phyloP scores from a whole-genome alignment of 2,888 invertebrate species.

The Anarsia innoxiella region DNA sequence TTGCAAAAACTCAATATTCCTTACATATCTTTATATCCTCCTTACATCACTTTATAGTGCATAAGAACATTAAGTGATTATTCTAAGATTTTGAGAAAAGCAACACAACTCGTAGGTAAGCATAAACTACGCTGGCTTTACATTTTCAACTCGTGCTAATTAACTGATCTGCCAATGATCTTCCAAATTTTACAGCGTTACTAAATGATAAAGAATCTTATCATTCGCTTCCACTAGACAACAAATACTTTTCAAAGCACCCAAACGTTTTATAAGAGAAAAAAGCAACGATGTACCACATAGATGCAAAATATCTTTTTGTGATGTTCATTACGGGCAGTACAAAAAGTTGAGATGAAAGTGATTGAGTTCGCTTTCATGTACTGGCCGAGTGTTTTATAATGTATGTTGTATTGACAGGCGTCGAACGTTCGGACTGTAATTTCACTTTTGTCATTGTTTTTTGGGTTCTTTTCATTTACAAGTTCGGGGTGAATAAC shows the following conservation, averaged over 20 bases:
- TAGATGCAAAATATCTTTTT: constrained; percentile 66
- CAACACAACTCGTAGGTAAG: no score
- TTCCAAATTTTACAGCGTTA: no score
- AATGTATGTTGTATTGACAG: constrained; percentile 35
- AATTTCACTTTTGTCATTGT: constrained; percentile 24
- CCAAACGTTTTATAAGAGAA: constrained; percentile 43
- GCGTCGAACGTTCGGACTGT: constrained; percentile 16
- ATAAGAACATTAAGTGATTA: no score
- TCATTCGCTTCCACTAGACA: constrained; percentile 27
- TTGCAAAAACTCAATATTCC: no score
- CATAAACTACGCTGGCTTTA: no score
- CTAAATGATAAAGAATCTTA: no score
- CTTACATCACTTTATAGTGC: no score
- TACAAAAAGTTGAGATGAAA: constrained; percentile 58
- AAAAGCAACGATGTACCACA: constrained; percentile 60
- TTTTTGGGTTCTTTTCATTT: constrained; percentile 16
- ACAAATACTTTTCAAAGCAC: constrained; percentile 34
- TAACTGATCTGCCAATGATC: no score
- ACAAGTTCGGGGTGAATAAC: constrained; percentile 9
- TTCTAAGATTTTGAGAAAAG: no score
- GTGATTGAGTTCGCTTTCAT: constrained; percentile 64
- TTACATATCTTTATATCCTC: no score
- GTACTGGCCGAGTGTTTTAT: constrained; percentile 22
- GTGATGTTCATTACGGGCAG: constrained; percentile 52
- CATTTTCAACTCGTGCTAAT: no score